phyloP scores from a whole-genome alignment of 2,113 vertebrate species.

The Sapayoa aenigma region DNA sequence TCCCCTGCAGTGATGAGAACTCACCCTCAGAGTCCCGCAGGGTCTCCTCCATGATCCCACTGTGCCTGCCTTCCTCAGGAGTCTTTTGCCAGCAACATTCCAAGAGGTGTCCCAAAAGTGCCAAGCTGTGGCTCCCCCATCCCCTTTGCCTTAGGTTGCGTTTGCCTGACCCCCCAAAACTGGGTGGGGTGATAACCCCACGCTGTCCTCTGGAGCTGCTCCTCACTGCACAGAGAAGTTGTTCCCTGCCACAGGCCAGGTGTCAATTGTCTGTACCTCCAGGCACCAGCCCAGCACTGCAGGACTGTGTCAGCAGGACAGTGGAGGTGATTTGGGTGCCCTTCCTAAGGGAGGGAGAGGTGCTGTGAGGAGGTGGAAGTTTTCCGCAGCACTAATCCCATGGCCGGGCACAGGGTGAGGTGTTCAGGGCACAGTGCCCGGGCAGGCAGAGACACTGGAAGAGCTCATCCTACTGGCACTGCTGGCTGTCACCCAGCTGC shows the following conservation, averaged over 20 bases:
- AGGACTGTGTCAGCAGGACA: not conserved
- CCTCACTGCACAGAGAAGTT: not conserved
- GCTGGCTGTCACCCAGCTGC: not conserved
- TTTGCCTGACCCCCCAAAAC: not conserved
- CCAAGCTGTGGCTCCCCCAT: not conserved
- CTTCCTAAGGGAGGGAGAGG: not conserved
- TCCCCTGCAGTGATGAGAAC: not conserved
- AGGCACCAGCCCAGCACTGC: not conserved
- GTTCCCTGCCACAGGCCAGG: not conserved
- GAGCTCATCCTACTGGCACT: not conserved
- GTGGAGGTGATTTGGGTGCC: not conserved
- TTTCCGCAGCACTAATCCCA: not conserved
- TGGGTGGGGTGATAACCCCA: accelerated
- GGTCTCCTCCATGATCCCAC: not conserved
- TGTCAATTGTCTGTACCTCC: not conserved
- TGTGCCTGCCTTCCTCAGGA: not conserved
- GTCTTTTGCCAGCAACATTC: not conserved
- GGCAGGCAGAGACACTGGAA: not conserved
- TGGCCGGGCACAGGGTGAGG: accelerated
- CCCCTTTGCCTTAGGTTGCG: not conserved
- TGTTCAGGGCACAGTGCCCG: accelerated
- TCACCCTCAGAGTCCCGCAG: not conserved
- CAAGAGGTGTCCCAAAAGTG: not conserved
- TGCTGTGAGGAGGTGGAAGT: not conserved
- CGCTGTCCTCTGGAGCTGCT: not conserved